These are phyloP conservation scores for Empidonax traillii DNA, from an alignment of 2,113 vertebrate genomes.

Conservation along the genomic window DNA sequence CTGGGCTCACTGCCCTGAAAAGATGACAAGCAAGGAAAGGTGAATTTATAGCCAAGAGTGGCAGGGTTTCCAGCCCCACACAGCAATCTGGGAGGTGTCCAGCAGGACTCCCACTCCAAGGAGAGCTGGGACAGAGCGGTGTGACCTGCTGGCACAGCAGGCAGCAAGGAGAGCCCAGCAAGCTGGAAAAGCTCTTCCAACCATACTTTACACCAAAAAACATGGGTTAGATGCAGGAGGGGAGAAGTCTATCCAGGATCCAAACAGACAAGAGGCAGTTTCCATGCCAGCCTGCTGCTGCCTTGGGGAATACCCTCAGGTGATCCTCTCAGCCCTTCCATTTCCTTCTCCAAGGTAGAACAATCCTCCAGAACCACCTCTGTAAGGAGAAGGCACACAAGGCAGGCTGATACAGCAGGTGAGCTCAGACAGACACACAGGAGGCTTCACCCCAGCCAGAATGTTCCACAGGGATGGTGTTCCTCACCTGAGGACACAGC, in stretches of 20 bases:
- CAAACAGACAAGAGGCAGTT: neutral
- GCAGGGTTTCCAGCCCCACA: neutral
- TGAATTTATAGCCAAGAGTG: neutral
- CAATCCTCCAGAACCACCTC: neutral
- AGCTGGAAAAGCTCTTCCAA: neutral
- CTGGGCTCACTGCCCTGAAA: neutral
- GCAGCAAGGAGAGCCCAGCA: neutral
- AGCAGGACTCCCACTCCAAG: neutral
- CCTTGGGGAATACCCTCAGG: neutral
- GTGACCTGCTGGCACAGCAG: no score
- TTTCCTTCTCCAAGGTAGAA: neutral
- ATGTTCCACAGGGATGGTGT: neutral
- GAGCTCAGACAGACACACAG: neutral
- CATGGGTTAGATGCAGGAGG: neutral
- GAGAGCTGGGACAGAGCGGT: neutral
- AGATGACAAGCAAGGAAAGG: neutral
- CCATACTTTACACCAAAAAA: neutral
- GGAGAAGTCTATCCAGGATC: neutral
- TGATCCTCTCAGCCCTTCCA: neutral
- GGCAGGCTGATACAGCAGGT: neutral
- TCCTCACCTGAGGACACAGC: neutral
- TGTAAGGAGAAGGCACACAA: neutral
- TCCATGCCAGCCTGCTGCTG: neutral
- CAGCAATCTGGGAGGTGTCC: neutral
- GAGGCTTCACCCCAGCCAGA: neutral